Evolutionary conservation across 1,140 invertebrate species (phyloP), one percentile per base, ranked within the genome.

Genomic region (Eriocheir sinensis): DNA sequence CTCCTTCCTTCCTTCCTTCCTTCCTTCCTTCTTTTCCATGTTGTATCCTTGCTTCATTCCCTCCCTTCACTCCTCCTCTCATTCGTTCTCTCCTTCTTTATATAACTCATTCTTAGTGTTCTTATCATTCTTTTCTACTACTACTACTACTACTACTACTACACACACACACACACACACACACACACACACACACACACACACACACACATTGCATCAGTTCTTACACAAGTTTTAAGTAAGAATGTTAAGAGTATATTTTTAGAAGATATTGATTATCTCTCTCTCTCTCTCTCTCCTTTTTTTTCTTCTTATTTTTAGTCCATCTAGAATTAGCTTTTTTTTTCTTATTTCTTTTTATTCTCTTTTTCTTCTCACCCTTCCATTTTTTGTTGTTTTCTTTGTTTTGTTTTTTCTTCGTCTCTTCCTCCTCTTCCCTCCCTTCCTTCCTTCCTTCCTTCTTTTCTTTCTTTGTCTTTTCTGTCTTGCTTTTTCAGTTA

Each of bases 161-260:
- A 72, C 53, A 72, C 53, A 72, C 53, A 72, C 53, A 72, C 53
- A 72, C 53, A 72, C 53, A 72, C 53, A 72, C 53, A 72, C 53
- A 72, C 53, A 72, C 53, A 72, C 53, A 72, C 53, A 72, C 53
- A 72, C 53, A 72, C 53, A 72, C 53, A 72, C 53, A 72, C 53
- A 72, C 53, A 72, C 53, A 72, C 53, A 72, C 53, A 72, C 53
- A 72, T 27, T 72, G 53, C 27, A 72, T 27, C 53, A n/a, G n/a
- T n/a, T n/a, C n/a, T n/a, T n/a, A n/a, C n/a, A n/a, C n/a, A n/a
- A n/a, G n/a, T n/a, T n/a, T n/a, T n/a, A n/a, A n/a, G n/a, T n/a
- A n/a, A n/a, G n/a, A n/a, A n/a, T n/a, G n/a, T n/a, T n/a, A n/a
- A n/a, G n/a, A n/a, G n/a, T n/a, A n/a, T n/a, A n/a, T n/a, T n/a